These are phyloP conservation scores for Neodontobutis hainanensis DNA, from an alignment of 2,113 vertebrate species.

Conservation along the genomic window DNA sequence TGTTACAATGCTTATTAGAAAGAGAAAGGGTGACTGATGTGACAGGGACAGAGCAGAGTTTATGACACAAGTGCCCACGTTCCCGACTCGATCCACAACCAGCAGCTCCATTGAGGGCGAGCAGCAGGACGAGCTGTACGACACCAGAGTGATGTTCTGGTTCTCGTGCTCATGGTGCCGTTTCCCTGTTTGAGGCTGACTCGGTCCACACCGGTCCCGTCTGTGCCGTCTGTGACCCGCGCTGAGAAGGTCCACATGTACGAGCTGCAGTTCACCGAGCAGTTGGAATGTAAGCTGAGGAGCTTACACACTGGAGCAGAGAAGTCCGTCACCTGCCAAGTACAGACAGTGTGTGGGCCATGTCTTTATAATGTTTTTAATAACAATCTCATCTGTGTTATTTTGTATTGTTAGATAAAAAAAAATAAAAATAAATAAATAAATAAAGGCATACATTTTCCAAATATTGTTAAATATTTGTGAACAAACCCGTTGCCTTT, in stretches of 20 bases:
- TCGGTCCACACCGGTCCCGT: slow-evolving; percentile 48
- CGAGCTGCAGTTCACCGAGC: slow-evolving; percentile 47
- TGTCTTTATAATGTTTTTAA: not conserved
- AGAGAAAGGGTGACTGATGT: not conserved
- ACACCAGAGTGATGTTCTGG: slow-evolving; percentile 41
- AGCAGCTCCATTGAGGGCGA: slow-evolving; percentile 51
- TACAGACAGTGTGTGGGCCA: not conserved
- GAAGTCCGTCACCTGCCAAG: slow-evolving; percentile 62
- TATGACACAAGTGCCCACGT: slow-evolving; percentile 55
- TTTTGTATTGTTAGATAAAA: no score
- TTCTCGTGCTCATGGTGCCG: slow-evolving; percentile 52
- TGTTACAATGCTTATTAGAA: not conserved
- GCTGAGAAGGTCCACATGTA: slow-evolving; percentile 47
- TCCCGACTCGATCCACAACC: slow-evolving; percentile 69
- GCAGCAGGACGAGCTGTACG: slow-evolving; percentile 67
- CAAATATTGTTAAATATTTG: no score
- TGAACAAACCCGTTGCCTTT: no score
- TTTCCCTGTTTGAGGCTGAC: slow-evolving; percentile 57
- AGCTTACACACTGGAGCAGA: slow-evolving; percentile 50
- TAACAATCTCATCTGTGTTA: no score
- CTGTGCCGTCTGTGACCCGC: slow-evolving; percentile 50
- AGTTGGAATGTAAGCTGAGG: slow-evolving; percentile 40
- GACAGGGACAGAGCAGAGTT: slow-evolving; percentile 1
- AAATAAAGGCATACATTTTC: no score
- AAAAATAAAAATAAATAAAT: no score